phyloP scores from a whole-genome alignment of 2,888 invertebrate species.

The Lithophane ornitopus region DNA sequence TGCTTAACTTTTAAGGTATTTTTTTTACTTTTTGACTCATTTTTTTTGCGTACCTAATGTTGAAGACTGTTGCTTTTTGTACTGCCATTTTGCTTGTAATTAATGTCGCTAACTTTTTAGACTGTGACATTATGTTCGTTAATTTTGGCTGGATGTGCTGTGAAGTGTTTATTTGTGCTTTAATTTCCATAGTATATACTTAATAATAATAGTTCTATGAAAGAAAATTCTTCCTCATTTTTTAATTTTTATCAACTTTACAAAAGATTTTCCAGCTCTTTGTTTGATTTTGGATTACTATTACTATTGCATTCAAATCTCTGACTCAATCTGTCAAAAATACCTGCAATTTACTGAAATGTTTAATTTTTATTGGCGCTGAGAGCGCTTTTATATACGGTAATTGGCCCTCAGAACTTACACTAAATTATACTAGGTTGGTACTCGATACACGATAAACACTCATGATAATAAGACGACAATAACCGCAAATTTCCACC shows the following conservation, averaged over 20 bases:
- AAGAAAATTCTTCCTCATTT: background rate
- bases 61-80: slow-evolving; percentile 36
- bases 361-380: too few species aligned
- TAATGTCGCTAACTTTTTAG: slow-evolving; percentile 29
- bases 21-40: slow-evolving; percentile 56
- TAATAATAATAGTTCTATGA: background rate
- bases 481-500: background rate
- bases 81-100: slow-evolving; percentile 42
- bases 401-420: too few species aligned
- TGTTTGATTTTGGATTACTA: background rate
- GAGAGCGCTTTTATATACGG: too few species aligned
- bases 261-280: background rate
- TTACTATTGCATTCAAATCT: too few species aligned
- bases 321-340: too few species aligned
- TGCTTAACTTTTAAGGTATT: slow-evolving; percentile 70
- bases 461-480: background rate
- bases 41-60: slow-evolving; percentile 49
- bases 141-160: slow-evolving; percentile 1
- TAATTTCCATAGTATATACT: background rate
- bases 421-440: too few species aligned
- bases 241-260: background rate
- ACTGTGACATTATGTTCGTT: slow-evolving; percentile 1
- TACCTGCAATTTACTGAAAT: too few species aligned
- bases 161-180: slow-evolving; percentile 3
- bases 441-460: background rate